These are phyloP conservation scores for Limanda limanda DNA, from an alignment of 2,113 vertebrate species.

Conservation along the genomic window DNA sequence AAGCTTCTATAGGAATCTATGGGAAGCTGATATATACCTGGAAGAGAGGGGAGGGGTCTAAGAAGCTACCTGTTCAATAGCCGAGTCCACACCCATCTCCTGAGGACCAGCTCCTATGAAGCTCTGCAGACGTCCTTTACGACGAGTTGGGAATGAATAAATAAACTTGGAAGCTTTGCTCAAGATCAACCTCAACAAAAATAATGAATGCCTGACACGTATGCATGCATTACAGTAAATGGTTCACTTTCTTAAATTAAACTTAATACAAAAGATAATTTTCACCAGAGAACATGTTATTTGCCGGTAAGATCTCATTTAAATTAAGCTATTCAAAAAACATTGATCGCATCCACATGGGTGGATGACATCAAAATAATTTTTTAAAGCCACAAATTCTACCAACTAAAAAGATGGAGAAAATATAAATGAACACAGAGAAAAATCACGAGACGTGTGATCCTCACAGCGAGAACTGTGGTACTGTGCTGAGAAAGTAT, in stretches of 20 bases:
- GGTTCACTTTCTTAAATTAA: background rate
- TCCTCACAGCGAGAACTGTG: slow-evolving; percentile 9
- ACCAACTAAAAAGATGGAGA: background rate
- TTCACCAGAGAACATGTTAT: too few relatives aligned
- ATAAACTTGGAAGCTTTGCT: background rate
- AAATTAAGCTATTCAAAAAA: background rate
- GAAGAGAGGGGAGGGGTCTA: slow-evolving; percentile 87
- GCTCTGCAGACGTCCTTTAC: slow-evolving; percentile 74
- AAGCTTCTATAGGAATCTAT: slow-evolving; percentile 90
- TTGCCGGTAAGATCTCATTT: background rate
- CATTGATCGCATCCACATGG: too few relatives aligned
- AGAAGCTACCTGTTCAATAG: slow-evolving; percentile 95
- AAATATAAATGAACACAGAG: background rate
- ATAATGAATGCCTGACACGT: background rate
- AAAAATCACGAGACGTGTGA: background rate
- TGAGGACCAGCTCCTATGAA: slow-evolving; percentile 84
- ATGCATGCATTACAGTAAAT: background rate
- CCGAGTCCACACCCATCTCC: slow-evolving; percentile 88
- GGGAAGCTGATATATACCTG: slow-evolving; percentile 92
- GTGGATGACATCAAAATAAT: background rate
- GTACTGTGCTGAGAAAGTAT: slow-evolving; percentile 11
- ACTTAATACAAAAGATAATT: too few relatives aligned
- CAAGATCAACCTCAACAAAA: background rate
- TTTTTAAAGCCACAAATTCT: background rate
- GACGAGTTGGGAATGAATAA: slow-evolving; percentile 4